Base-by-base conservation (phyloP, 2,797 vertebrate species). In the Ptychadena robeensis region DNA sequence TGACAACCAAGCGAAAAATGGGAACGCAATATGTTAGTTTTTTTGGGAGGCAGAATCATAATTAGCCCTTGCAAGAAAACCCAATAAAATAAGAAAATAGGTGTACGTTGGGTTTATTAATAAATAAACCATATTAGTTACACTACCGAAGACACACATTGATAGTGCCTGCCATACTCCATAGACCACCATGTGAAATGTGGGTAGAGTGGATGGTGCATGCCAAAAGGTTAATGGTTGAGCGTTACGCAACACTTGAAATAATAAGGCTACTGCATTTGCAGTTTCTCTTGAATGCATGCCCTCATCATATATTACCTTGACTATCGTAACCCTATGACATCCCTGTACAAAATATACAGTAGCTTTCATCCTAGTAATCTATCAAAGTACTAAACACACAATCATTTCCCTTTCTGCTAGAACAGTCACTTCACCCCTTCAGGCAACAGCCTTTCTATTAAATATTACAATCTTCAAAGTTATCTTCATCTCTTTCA, bases 371-470 rank as follows among this genome's bases (percentile, higher is more conserved):
- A 78, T 67, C 64, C 63, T 34, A 53, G 75, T 48, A 53, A 67
- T 78, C 75, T 65, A 67, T 78, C 38, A 66, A 66, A 53, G 44
- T 48, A 78, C 75, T 78, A 78, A 66, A 67, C 63, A 28, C 14
- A 64, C 57, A 78, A 31, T 66, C 75, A 78, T 78, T 30, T 38
- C 34, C 63, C 73, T 67, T 78, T 78, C 30, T 78, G 64, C 64
- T 67, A 67, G 64, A 78, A 28, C 75, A 78, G 63, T 67, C 75
- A 32, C 18, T 48, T 61, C 28, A 44, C n/a, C 28, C n/a, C 75
- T 65, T 75, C 27, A 40, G 38, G 75, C 64, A 78, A 14, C 27
- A 53, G 59, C 14, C 61, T 77, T 77, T 65, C 37, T 63, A 40
- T 77, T 65, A 78, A 78, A 66, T 61, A 67, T 67, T 48, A 67